A percentile compares a stretch with the other conserved stretches of the same genome.
These are phyloP conservation scores for Carlito syrichta DNA, from an alignment of 2,113 vertebrate genomes.

Conservation along the genomic window DNA sequence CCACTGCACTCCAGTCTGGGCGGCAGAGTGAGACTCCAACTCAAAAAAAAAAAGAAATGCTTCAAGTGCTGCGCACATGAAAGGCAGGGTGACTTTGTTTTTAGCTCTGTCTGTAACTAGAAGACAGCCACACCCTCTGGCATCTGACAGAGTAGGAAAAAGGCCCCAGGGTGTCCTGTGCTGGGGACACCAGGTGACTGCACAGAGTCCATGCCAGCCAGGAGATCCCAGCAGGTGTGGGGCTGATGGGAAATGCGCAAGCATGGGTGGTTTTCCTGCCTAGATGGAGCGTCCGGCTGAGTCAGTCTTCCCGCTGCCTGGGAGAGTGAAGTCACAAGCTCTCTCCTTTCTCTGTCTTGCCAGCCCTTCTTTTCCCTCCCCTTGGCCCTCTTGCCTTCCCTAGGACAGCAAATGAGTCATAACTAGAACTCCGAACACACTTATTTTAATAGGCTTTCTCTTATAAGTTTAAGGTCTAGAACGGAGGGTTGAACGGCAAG, in stretches of 20 bases:
- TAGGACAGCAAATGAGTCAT: background rate
- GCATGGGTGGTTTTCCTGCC: background rate
- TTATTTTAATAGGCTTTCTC: background rate
- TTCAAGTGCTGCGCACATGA: background rate
- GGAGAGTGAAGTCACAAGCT: background rate
- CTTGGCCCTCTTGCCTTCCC: background rate
- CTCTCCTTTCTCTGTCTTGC: background rate
- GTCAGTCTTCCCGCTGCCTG: background rate
- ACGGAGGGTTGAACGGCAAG: background rate
- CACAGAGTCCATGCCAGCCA: background rate
- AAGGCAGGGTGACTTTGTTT: background rate
- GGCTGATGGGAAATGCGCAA: constrained; percentile 34
- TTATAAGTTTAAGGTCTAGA: background rate
- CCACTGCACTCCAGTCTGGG: too few species aligned
- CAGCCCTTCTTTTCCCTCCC: background rate
- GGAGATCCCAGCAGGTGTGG: constrained; percentile 57
- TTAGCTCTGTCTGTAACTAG: background rate
- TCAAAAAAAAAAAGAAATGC: too few species aligned
- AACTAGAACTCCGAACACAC: background rate
- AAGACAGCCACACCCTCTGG: constrained; percentile 51
- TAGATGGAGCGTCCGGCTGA: background rate
- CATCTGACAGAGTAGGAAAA: constrained; percentile 67
- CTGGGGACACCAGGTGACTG: constrained; percentile 59
- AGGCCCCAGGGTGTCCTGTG: constrained; percentile 65
- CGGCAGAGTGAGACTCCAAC: too few species aligned